These are phyloP conservation scores for Danio rerio DNA, from an alignment of 2,113 vertebrate genomes.

Conservation along the genomic window GRCz12tu NC_133178.1:32649501-32650000, in stretches of 20 bases:
- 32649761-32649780: conserved; percentile 31
- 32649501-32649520: neutral
- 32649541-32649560: neutral
- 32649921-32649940: too few species aligned
- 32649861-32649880: conserved; percentile 14
- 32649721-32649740: conserved; percentile 19
- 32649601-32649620: conserved; percentile 1
- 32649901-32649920: too few species aligned
- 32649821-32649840: conserved; percentile 15
- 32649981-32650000: conserved; percentile 28
- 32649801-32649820: conserved; percentile 25
- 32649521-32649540: neutral
- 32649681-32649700: conserved; percentile 36
- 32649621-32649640: conserved; percentile 10
- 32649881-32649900: neutral
- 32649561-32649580: neutral
- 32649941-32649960: neutral
- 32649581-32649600: neutral
- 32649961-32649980: neutral
- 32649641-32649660: conserved; percentile 37
- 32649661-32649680: conserved; percentile 34
- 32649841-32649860: conserved; percentile 27
- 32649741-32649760: conserved; percentile 32
- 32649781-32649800: conserved; percentile 11
- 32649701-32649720: conserved; percentile 10